phyloP scores from a whole-genome alignment of 2,797 vertebrate genomes.

The Emydoidea blandingii region DNA sequence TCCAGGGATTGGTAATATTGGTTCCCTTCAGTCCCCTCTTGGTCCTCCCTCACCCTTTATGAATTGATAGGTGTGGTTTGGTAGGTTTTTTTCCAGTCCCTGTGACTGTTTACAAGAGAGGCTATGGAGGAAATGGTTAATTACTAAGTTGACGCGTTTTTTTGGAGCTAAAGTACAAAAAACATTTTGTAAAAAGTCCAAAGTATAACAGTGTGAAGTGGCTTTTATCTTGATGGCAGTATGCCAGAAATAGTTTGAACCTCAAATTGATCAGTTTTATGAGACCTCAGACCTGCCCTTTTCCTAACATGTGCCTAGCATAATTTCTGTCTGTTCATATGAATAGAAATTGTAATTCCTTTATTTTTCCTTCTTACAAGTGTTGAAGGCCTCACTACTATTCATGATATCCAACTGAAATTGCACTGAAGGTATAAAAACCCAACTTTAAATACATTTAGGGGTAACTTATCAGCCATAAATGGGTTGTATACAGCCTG shows the following conservation, averaged over 20 bases:
- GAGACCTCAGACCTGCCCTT: constrained; percentile 41
- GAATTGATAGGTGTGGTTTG: neutral
- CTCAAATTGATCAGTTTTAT: constrained; percentile 78
- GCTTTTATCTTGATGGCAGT: constrained; percentile 78
- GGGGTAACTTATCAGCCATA: neutral
- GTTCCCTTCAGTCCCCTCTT: neutral
- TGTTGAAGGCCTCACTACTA: neutral
- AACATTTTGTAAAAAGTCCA: constrained; percentile 71
- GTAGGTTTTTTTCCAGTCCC: constrained; percentile 13
- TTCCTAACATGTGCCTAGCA: constrained; percentile 37
- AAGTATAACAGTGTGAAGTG: constrained; percentile 72
- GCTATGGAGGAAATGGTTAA: neutral
- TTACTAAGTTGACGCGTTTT: constrained; percentile 29
- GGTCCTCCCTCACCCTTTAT: neutral
- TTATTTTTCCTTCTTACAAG: neutral
- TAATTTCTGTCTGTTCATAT: constrained; percentile 9
- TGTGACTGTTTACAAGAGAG: constrained; percentile 44
- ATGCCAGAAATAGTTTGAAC: constrained; percentile 71
- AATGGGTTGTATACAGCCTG: neutral
- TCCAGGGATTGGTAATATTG: neutral
- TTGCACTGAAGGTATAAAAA: neutral
- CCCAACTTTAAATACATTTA: neutral
- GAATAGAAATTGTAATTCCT: constrained; percentile 36
- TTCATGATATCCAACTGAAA: neutral
- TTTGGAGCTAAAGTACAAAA: constrained; percentile 74